Evolutionary conservation across 2,888 invertebrate genomes (phyloP), one percentile per base, ranked within the genome.

Genomic region (Spodoptera littoralis): DNA sequence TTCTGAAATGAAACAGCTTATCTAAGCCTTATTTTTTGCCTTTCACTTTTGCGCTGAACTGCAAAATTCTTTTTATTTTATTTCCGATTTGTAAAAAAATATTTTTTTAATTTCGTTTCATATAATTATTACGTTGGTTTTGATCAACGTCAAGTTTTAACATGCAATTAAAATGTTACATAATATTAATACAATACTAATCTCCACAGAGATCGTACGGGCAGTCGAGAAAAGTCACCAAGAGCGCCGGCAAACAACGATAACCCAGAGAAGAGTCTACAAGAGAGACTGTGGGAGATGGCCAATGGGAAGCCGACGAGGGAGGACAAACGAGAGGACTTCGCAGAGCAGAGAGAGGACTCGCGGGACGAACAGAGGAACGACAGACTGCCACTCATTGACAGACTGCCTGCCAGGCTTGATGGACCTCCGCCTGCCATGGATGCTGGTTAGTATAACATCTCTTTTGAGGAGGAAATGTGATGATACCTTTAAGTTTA

Each of bases 231-330:
- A 24, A 91, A 91, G 36, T 93, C 94, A 0, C 94, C 92, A 0
- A 86, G 92, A 1, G 65, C 72, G 0, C 61, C 73, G 2, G 84
- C 80, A 4, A 60, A 45, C 42, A 70, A 76, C 0, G 92, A 94
- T 66, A 91, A 90, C 71, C 82, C 90, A 0, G 92, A 94, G 80
- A 93, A 93, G 70, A 87, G 90, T 0, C 87, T 95, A 0, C 95
- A 96, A 43, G 94, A 95, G 76, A 79, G 95, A 0, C 82, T 95
- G 8, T 95, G 94, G 91, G 95, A 95, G 82, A 95, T 95, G 93
- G 95, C 94, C 22, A 95, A 95, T 77, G 95, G 95, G 0, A 93
- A 92, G 47, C 84, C 89, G 0, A 65, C 78, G 8, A 22, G 71
- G 4, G 77, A 78, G 1, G 81, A 81, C 18, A 55, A 66, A 13